Conservation (phyloP, 2,888 invertebrate genomes). For the Drosophila emarginata region DNA sequence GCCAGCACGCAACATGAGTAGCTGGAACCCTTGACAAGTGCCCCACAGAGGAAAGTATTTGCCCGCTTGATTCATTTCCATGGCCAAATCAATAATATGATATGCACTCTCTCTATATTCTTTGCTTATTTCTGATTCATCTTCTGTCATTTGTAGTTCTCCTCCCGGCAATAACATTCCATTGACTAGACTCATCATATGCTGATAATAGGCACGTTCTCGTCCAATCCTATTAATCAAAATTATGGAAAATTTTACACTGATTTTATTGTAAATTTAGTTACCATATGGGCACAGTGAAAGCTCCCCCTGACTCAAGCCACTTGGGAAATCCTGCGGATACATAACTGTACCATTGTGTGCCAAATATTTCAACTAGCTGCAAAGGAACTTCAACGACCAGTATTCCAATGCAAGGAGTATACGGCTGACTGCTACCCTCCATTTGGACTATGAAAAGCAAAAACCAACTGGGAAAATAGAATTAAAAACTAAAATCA, state of each 20-base stretch:
- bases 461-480: too few species aligned
- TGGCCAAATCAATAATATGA: constrained; percentile 87
- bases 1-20: constrained; percentile 86
- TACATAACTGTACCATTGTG: constrained; percentile 87
- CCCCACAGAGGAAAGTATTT: constrained; percentile 93
- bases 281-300: constrained; percentile 92
- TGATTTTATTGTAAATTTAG: too few species aligned
- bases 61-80: constrained; percentile 86
- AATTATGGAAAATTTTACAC: too few species aligned
- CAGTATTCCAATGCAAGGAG: constrained; percentile 85
- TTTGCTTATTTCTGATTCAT: constrained; percentile 66
- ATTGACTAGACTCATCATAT: constrained; percentile 86
- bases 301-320: constrained; percentile 91
- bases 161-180: constrained; percentile 94
- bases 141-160: constrained; percentile 83
- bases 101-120: constrained; percentile 87
- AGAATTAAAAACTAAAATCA: too few species aligned
- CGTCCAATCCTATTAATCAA: constrained; percentile 84
- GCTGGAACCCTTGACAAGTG: constrained; percentile 93
- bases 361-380: constrained; percentile 84
- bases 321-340: constrained; percentile 93
- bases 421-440: background rate
- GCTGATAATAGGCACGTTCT: constrained; percentile 84
- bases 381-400: constrained; percentile 86
- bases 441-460: too few species aligned